phyloP scores from a whole-genome alignment of 2,888 invertebrate species.

The Stenchaetothrips biformis region DNA sequence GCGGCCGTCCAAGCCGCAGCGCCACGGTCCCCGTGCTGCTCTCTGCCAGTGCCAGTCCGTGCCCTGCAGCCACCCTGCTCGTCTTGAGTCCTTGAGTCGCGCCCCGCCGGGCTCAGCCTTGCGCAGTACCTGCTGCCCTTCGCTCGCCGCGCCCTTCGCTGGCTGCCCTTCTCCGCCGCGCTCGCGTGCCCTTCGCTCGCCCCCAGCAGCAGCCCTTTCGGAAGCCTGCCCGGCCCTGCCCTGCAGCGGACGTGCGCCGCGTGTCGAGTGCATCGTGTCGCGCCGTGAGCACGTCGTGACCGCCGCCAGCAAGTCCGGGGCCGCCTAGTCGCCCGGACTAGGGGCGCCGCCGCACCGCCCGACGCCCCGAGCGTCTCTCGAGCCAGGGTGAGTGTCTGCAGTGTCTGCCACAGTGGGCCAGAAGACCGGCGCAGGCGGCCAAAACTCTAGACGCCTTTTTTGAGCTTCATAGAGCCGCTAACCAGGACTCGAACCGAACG shows the following conservation, averaged over 20 bases:
- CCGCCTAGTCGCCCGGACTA: neutral
- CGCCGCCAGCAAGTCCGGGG: neutral
- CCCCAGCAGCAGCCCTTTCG: neutral
- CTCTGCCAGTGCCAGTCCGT: neutral
- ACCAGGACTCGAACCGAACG: too few relatives aligned
- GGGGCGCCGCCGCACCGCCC: neutral
- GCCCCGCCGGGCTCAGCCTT: neutral
- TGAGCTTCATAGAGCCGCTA: too few relatives aligned
- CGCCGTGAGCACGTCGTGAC: neutral
- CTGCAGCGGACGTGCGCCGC: neutral
- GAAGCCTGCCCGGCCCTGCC: neutral
- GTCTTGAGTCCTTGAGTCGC: neutral
- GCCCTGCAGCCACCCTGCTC: neutral
- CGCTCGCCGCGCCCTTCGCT: neutral
- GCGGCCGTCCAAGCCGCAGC: neutral
- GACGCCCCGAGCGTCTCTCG: neutral
- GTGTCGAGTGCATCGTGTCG: neutral
- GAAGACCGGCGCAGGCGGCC: too few relatives aligned
- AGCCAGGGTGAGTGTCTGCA: neutral
- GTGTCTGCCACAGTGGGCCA: neutral
- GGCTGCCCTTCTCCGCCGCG: neutral
- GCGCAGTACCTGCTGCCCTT: neutral
- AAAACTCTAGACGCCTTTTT: too few relatives aligned
- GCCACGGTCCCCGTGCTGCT: neutral
- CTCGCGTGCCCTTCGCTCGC: neutral